A percentile compares a stretch with the other conserved stretches of the same genome.
Evolutionary conservation across 2,113 vertebrate genomes (phyloP).

Genomic region (Monopterus albus): DNA sequence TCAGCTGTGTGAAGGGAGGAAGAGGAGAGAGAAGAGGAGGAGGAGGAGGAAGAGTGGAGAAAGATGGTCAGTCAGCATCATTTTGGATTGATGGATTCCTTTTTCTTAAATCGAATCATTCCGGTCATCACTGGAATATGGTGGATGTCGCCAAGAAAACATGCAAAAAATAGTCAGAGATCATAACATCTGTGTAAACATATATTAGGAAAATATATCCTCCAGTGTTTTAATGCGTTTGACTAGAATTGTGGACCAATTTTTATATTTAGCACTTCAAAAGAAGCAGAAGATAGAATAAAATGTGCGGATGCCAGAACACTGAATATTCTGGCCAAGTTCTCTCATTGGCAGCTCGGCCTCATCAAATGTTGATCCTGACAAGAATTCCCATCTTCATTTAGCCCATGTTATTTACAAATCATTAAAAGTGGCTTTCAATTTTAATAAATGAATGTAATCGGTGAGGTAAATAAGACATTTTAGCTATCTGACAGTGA

Average conservation of each 20-base stretch:
- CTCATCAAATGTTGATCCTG: slow-evolving; percentile 39
- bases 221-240: background rate
- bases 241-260: slow-evolving; percentile 2
- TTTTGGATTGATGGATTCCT: slow-evolving; percentile 14
- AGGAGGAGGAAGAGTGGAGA: slow-evolving; percentile 79
- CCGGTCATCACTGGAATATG: background rate
- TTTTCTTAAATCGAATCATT: background rate
- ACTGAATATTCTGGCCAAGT: slow-evolving; percentile 26
- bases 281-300: slow-evolving; percentile 55
- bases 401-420: background rate
- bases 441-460: background rate
- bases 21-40: slow-evolving; percentile 78
- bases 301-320: slow-evolving; percentile 20
- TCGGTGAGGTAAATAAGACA: background rate
- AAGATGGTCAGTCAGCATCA: slow-evolving; percentile 54
- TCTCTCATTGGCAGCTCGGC: slow-evolving; percentile 21
- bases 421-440: background rate
- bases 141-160: slow-evolving; percentile 12
- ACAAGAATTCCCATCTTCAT: background rate
- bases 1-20: slow-evolving; percentile 80
- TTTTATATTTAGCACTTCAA: slow-evolving; percentile 37
- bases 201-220: slow-evolving; percentile 17
- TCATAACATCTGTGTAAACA: background rate
- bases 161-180: background rate
- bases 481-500: too few species aligned